Percentiles rank a stretch among this genome's conserved stretches.
These are phyloP conservation scores for Pao palembangensis DNA, from an alignment of 2,113 vertebrate genomes.

Conservation along the genomic window DNA sequence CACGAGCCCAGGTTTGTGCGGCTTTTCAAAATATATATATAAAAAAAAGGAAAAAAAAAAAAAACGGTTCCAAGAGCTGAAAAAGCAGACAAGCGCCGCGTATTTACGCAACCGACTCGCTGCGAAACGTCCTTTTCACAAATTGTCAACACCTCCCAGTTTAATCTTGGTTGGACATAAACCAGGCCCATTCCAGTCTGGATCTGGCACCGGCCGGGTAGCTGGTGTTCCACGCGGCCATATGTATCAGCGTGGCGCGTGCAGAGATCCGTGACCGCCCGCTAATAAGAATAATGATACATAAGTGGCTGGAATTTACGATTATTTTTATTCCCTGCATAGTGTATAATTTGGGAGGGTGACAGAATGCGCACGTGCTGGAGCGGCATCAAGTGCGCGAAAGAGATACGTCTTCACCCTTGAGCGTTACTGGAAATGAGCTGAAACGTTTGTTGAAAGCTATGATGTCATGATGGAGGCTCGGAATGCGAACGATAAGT, in stretches of 20 bases:
- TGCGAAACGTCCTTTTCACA: slow-evolving; percentile 27
- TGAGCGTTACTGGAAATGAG: slow-evolving; percentile 5
- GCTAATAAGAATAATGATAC: slow-evolving; percentile 28
- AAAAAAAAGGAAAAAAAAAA: no score
- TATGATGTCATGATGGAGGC: slow-evolving; percentile 28
- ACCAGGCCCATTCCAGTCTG: slow-evolving; percentile 45
- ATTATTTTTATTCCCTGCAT: slow-evolving; percentile 12
- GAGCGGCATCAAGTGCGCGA: not conserved
- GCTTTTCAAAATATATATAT: not conserved
- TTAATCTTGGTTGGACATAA: slow-evolving; percentile 59
- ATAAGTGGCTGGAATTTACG: slow-evolving; percentile 30
- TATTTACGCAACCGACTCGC: slow-evolving; percentile 38
- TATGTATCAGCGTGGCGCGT: slow-evolving; percentile 5
- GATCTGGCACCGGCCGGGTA: slow-evolving; percentile 17
- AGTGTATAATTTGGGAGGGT: slow-evolving; percentile 1
- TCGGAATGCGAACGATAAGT: slow-evolving; percentile 15
- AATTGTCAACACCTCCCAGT: slow-evolving; percentile 49
- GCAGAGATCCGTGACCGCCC: slow-evolving; percentile 11
- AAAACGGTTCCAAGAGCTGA: slow-evolving; percentile 16
- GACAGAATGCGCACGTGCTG: slow-evolving; percentile 15
- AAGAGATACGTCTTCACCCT: slow-evolving; percentile 13
- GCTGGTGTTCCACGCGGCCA: slow-evolving; percentile 19
- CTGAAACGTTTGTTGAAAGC: slow-evolving; percentile 7
- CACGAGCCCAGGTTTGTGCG: slow-evolving; percentile 40
- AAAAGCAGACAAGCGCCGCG: slow-evolving; percentile 1